Evolutionary conservation across 2,888 invertebrate species (phyloP).

Genomic region (Phyllotreta striolata): DNA sequence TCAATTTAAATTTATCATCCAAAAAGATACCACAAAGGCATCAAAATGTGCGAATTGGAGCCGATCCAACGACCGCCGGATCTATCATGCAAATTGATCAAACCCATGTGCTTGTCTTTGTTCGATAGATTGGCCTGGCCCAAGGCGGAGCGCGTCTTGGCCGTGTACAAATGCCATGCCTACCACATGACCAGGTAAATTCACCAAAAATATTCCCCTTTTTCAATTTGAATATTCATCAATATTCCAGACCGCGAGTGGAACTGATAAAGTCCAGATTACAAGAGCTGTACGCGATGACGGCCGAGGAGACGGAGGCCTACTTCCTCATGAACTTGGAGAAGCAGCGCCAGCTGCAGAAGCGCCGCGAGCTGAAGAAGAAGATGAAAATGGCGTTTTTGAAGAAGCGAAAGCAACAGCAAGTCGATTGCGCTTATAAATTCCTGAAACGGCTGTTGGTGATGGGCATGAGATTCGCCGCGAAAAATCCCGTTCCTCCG

Average conservation of each 20-base stretch:
- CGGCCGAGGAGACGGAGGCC: conserved; percentile 65
- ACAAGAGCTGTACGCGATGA: conserved; percentile 61
- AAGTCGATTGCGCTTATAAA: conserved; percentile 38
- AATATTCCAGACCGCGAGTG: conserved; percentile 57
- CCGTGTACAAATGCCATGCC: conserved; percentile 66
- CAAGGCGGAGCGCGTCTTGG: conserved; percentile 62
- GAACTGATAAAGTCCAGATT: conserved; percentile 66
- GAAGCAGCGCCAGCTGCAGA: conserved; percentile 39
- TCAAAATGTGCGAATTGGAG: no score
- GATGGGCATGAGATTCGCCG: conserved; percentile 52
- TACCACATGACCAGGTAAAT: conserved; percentile 57
- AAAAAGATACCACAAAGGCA: no score
- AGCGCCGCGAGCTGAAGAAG: conserved; percentile 36
- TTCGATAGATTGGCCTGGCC: conserved; percentile 66
- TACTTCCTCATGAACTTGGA: conserved; percentile 60
- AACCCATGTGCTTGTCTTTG: conserved; percentile 50
- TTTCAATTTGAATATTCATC: background rate
- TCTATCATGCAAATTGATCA: no score
- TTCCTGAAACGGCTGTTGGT: conserved; percentile 39
- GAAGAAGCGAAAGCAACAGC: conserved; percentile 31
- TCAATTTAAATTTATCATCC: no score
- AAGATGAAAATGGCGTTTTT: conserved; percentile 42
- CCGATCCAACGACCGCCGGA: no score
- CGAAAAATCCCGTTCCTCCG: conserved; percentile 60
- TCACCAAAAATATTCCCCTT: background rate